Base-by-base conservation (phyloP, 2,888 invertebrate genomes). In the Dasypogon diadema region DNA sequence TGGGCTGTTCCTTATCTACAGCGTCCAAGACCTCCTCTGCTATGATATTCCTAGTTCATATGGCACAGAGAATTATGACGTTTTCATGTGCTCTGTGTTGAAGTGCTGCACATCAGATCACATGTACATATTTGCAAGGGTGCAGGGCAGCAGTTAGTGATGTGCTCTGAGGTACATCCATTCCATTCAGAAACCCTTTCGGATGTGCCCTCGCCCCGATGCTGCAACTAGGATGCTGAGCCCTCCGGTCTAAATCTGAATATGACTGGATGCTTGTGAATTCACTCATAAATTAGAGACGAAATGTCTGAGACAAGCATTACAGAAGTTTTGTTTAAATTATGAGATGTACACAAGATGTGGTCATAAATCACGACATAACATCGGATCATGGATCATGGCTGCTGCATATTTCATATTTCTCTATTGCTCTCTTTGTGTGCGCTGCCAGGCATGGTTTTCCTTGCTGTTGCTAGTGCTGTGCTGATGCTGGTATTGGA, bases 271-370 rank as follows among this genome's bases (percentile, higher is more conserved):
- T 74, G 56, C 42, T 75, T 75, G 74, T 77, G 75, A 76, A 76
- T 75, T 75, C 75, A 75, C 73, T 74, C 76, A 77, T 77, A 77
- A 77, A 77, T 77, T 77, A 76, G 75, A 75, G 60, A 72, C 73
- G 77, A 76, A 78, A 77, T 55, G 76, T 77, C 76, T 76, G 75
- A 77, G 77, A 76, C 76, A 76, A 77, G 72, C 73, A 75, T 76
- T 75, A 79, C 77, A 80, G 79, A 77, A 79, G 79, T 80, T 79
- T 79, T 80, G 78, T 80, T 79, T 80, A 79, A 80, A 79, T 80
- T 79, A 80, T 79, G 79, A 79, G 79, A 79, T 79, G 79, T 79
- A 79, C 79, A 79, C 79, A 79, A 80, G 79, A 79, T 79, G 78
- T 75, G 79, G 70, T 77, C 78, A 79, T 80, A 80, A 80, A 80